phyloP scores from a whole-genome alignment of 2,113 vertebrate genomes.

The Pholis gunnellus region DNA sequence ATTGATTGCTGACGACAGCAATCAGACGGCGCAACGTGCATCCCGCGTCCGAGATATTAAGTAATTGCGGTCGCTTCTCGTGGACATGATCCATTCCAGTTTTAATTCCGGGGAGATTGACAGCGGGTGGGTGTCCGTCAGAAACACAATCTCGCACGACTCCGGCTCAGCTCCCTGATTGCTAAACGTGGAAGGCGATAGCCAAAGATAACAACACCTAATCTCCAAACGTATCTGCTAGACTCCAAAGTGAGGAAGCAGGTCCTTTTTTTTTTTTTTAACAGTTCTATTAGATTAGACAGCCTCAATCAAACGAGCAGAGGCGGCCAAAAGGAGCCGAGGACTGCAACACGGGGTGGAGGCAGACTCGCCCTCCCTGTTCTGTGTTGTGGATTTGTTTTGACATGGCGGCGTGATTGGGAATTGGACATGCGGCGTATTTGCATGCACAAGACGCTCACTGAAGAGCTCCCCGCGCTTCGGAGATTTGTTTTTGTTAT shows the following conservation, averaged over 20 bases:
- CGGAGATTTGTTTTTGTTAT: slow-evolving; percentile 54
- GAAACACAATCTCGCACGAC: slow-evolving; percentile 42
- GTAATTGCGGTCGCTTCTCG: slow-evolving; percentile 33
- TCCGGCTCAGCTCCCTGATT: slow-evolving; percentile 65
- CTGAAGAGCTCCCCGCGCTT: slow-evolving; percentile 21
- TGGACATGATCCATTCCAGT: slow-evolving; percentile 24
- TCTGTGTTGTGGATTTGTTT: slow-evolving; percentile 58
- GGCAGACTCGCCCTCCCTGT: slow-evolving; percentile 40
- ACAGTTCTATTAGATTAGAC: slow-evolving; percentile 75
- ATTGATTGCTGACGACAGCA: slow-evolving; percentile 36
- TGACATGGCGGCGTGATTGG: slow-evolving; percentile 67
- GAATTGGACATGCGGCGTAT: slow-evolving; percentile 62
- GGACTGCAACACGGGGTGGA: slow-evolving; percentile 47
- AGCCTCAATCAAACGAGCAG: slow-evolving; percentile 69
- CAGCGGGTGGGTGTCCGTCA: slow-evolving; percentile 31
- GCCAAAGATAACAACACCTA: slow-evolving; percentile 76
- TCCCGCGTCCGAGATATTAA: slow-evolving; percentile 35
- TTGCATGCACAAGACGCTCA: slow-evolving; percentile 45
- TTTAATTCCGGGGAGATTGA: slow-evolving; percentile 35
- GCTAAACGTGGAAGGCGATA: slow-evolving; percentile 39
- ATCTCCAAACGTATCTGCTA: slow-evolving; percentile 74
- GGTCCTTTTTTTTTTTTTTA: slow-evolving; percentile 39
- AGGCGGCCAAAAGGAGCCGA: slow-evolving; percentile 57
- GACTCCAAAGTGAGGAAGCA: slow-evolving; percentile 60
- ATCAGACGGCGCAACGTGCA: slow-evolving; percentile 25